Evolutionary conservation across 2,888 invertebrate species (phyloP), one percentile per base, ranked within the genome.

Genomic region (Chirona hameri): DNA sequence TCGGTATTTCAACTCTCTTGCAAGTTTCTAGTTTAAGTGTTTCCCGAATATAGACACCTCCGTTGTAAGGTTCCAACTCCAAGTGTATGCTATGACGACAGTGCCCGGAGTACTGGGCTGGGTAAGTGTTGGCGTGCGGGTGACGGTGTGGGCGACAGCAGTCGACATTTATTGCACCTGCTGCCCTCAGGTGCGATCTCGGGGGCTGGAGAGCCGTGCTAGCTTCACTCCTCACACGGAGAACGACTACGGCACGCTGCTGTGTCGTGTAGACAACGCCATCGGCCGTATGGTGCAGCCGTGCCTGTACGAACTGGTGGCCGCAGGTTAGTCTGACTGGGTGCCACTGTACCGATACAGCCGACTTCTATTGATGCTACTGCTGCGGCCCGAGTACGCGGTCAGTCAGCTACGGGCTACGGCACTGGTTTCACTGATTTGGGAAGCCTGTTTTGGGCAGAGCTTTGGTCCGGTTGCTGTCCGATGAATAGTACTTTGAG

Each of bases 201-300:
- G 72, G 0, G 83, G 83, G 1, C 81, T 81, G 39, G 81, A 81
- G 48, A 79, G 80, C 46, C 81, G 52, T 21, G 81, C 76, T n/a
- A 48, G 65, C n/a, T 81, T 57, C 76, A 60, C 52, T 3, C 83
- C 72, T 29, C 48, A 29, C 10, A 69, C 80, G 21, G 81, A 81
- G 52, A 72, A 48, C n/a, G 83, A 83, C 60, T 81, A 81, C 60
- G 83, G 83, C 9, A 81, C 83, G 21, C 81, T 83, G n/a, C 79
- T 46, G 52, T 83, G 83, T 39, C 81, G 31, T 21, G 83, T 76
- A 1, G 72, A 81, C 12, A 83, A 83, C 55, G 29, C 27, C 0
- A 55, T 83, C 31, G 83, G 83, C 5, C 83, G 81, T 39, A 81
- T 39, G 81, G 81, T 48, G 7, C 46, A 69, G 21, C 83, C 83